These are phyloP conservation scores for Drosophila barbarae DNA, from an alignment of 2,888 invertebrate species.

Conservation along the genomic window DNA sequence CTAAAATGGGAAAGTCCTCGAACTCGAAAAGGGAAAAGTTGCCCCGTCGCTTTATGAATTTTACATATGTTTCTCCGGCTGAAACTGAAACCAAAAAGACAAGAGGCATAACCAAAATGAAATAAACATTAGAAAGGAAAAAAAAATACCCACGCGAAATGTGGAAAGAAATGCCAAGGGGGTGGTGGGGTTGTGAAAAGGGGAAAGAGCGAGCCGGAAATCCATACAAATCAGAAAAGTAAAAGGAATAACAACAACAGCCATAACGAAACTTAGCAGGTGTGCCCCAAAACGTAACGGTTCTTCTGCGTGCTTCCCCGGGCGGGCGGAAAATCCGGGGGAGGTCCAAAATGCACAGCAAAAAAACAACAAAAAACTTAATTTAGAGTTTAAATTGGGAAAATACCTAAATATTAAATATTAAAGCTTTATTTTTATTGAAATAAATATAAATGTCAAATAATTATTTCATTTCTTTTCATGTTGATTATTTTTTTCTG, in stretches of 20 bases:
- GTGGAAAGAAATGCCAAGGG: background rate
- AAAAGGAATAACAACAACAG: slow-evolving; percentile 33
- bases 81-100: slow-evolving; percentile 34
- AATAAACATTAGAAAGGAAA: slow-evolving; percentile 48
- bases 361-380: background rate
- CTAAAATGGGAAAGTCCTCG: slow-evolving; percentile 8
- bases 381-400: background rate
- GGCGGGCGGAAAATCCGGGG: background rate
- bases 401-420: background rate
- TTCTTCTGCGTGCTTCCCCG: slow-evolving; percentile 16
- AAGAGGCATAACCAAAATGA: slow-evolving; percentile 33
- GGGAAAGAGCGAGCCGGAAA: slow-evolving; percentile 19
- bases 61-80: slow-evolving; percentile 43
- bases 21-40: slow-evolving; percentile 23
- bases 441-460: background rate
- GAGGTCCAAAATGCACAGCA: slow-evolving; percentile 1
- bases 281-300: slow-evolving; percentile 33
- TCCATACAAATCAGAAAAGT: slow-evolving; percentile 51
- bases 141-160: slow-evolving; percentile 10
- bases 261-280: slow-evolving; percentile 42
- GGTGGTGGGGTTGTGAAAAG: background rate
- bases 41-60: slow-evolving; percentile 42
- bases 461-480: background rate
- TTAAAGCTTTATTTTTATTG: too few relatives aligned
- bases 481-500: background rate